Evolutionary conservation across 2,888 invertebrate genomes (phyloP), one percentile per base, ranked within the genome.

Genomic region (Mesorhabditis belari): DNA sequence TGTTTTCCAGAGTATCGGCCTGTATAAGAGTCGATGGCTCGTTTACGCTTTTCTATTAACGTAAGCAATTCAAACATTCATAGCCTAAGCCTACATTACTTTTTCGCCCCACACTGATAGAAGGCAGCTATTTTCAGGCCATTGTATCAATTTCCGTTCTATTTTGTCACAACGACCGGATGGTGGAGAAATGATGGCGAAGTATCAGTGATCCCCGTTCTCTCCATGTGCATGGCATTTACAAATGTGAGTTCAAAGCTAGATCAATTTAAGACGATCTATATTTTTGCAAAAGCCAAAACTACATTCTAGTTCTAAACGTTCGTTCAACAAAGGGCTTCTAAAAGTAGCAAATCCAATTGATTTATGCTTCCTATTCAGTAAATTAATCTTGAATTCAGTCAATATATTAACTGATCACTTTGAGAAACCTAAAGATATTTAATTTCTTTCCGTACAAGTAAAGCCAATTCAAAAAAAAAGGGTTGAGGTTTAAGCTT

Each of bases 1-100:
- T 54, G 80, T 80, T 17, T 80, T 80, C 62, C 77, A 81, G 62
- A 73, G 76, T 6, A 66, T 80, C 35, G 80, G 80, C 1, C 65
- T 80, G 23, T 80, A 80, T 67, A 77, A 76, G 57, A 70, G 73
- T 27, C 74, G 80, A 5, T 81, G 75, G 55, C 64, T 80, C 24
- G 77, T 80, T 28, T 81, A 77, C 57, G 74, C 74, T 27, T 77
- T 80, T 63, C 64, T 80, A 23, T 51, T 78, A 21, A 69, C 73
- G 77, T 77, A 61, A 70, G 62, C 60, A 26, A 49, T 29, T 12
- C 28, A 12, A 26, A 23, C 28, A 19, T 55, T 49, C 35, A 2
- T 49, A n/a, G n/a, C n/a, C n/a, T n/a, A n/a, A n/a, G n/a, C n/a
- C 5, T 55, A 50, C 12, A 55, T 27, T 21, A 21, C 25, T 5